Evolutionary conservation across 2,113 vertebrate species (phyloP).

Genomic region (Phainopepla nitens): DNA sequence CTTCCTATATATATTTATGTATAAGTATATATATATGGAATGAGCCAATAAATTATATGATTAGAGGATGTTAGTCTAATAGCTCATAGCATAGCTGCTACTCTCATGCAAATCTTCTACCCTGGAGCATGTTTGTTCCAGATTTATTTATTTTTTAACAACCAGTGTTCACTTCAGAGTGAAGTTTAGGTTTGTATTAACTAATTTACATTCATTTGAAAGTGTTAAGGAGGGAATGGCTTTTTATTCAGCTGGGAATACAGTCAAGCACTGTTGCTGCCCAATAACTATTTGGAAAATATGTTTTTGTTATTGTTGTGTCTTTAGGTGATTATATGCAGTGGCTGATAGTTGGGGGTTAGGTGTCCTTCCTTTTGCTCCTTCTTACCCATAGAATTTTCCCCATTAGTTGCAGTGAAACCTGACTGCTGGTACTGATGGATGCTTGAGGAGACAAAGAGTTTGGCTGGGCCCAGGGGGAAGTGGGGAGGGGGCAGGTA

Average conservation of each 20-base stretch:
- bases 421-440: no score
- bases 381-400: no score
- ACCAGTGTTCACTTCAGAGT: neutral
- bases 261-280: conserved; percentile 4
- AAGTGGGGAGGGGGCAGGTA: no score
- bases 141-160: conserved; percentile 42
- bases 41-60: conserved; percentile 24
- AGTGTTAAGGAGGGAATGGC: no score
- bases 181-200: neutral
- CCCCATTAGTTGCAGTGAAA: no score
- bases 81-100: neutral
- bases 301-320: conserved; percentile 23
- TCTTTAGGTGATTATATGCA: conserved; percentile 47
- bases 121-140: neutral
- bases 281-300: conserved; percentile 31
- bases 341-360: neutral
- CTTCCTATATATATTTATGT: neutral
- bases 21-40: neutral
- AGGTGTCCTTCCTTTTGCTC: no score
- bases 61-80: conserved; percentile 46
- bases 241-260: conserved; percentile 6
- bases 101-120: conserved; percentile 2
- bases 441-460: no score
- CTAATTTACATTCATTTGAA: conserved; percentile 44
- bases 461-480: no score